These are phyloP conservation scores for Clarias platycephalus DNA, from an alignment of 2,797 vertebrate species.

Conservation along the genomic window DNA sequence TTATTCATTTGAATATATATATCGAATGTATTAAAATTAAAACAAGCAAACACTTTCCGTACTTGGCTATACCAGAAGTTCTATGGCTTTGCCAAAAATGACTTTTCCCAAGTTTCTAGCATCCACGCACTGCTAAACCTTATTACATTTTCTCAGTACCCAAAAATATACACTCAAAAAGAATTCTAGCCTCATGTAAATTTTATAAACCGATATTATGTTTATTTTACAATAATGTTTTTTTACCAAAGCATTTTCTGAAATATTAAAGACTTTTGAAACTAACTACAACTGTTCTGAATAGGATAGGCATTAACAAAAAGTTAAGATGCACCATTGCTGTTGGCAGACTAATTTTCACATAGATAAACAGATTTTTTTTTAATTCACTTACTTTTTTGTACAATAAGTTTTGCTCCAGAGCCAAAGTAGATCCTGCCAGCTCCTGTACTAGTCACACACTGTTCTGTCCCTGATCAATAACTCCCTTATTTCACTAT, in stretches of 20 bases:
- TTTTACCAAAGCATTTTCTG: no score
- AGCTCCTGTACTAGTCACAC: conserved; percentile 39
- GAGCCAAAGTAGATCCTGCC: conserved; percentile 40
- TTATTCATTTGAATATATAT: neutral
- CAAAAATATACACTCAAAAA: no score
- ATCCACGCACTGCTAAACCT: neutral
- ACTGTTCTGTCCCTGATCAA: conserved; percentile 9
- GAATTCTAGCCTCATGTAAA: no score
- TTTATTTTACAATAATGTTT: no score
- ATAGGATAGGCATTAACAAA: no score
- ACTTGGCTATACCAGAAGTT: neutral
- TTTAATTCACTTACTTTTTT: conserved; percentile 57
- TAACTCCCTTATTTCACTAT: neutral
- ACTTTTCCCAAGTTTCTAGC: neutral
- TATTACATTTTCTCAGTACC: neutral
- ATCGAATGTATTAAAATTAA: neutral
- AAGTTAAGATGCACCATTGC: no score
- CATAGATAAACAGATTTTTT: neutral
- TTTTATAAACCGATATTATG: no score
- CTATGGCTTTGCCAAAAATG: neutral
- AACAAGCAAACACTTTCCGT: neutral
- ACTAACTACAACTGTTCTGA: no score
- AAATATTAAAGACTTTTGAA: no score
- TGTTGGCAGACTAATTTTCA: no score
- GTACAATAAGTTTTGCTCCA: conserved; percentile 40